Evolutionary conservation across 2,797 vertebrate species (phyloP), one percentile per base, ranked within the genome.

Genomic region (Danio jaintianensis): DNA sequence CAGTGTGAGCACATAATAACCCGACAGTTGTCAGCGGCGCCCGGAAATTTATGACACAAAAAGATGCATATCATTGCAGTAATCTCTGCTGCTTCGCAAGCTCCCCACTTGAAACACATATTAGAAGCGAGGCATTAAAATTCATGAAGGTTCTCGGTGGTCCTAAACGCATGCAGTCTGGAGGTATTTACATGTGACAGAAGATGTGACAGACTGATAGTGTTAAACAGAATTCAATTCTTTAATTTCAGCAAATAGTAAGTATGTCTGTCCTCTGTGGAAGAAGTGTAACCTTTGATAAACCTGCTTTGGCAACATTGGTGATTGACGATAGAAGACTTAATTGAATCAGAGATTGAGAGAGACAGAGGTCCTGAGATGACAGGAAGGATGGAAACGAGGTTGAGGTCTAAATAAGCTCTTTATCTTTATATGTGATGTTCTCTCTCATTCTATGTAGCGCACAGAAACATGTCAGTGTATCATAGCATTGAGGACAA

Each of bases 51-150:
- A 85, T 43, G 22, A 62, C 29, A 43, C 61, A 61, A 67, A 78
- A 71, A 80, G 75, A 81, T 76, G 81, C 75, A 74, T 74, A 79
- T 84, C 82, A 66, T 59, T 63, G 81, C 59, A 16, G 69, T 74
- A 75, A 75, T 82, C 59, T 79, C 75, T 73, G 53, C 67, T 52
- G 59, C 62, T 68, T 45, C 5, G 15, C 56, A 38, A 84, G 75
- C 59, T 68, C 56, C 69, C 59, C 79, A 78, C 59, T 55, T 63
- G 64, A 86, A 85, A 83, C 77, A 72, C 76, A 80, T 82, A 85
- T 78, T 83, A 85, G 80, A 75, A 82, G 62, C 67, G 71, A 82
- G 79, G 72, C 71, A 83, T 87, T 87, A 77, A 84, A 85, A 88
- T 86, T 86, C 86, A 88, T 83, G 80, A 83, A 75, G 38, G 81